A percentile compares a stretch with the other conserved stretches of the same genome.
Conservation (phyloP, 1,140 invertebrate species). For the Lutraria rhynchaena region DNA sequence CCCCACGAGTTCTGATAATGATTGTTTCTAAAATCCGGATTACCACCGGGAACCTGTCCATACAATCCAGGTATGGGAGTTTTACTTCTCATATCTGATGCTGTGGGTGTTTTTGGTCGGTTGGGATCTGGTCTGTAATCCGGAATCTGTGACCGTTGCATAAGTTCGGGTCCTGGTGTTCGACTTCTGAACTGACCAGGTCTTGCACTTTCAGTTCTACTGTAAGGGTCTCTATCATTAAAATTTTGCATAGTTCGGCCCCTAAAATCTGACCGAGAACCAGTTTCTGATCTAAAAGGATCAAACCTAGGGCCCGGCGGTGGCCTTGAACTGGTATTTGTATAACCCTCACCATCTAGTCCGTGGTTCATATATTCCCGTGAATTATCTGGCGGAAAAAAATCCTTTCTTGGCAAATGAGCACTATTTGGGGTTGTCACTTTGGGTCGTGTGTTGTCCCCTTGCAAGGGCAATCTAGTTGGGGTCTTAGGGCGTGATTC, state of each 20-base stretch:
- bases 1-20: constrained; percentile 62
- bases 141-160: constrained; percentile 68
- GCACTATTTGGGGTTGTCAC: constrained; percentile 61
- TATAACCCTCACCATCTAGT: constrained; percentile 68
- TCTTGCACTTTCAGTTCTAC: constrained; percentile 64
- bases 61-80: constrained; percentile 65
- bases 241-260: constrained; percentile 68
- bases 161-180: constrained; percentile 81
- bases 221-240: constrained; percentile 64
- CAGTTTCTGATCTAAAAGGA: constrained; percentile 51
- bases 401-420: constrained; percentile 64
- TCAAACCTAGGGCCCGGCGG: constrained; percentile 74
- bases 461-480: constrained; percentile 61
- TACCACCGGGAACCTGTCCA: constrained; percentile 60
- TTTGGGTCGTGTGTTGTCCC: constrained; percentile 15
- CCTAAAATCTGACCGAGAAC: constrained; percentile 46
- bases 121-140: constrained; percentile 68
- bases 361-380: constrained; percentile 54
- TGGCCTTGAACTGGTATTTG: constrained; percentile 66
- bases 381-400: constrained; percentile 44
- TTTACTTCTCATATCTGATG: constrained; percentile 79
- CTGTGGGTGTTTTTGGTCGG: constrained; percentile 80
- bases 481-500: constrained; percentile 75
- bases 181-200: constrained; percentile 79
- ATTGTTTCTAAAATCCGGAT: constrained; percentile 63